Evolutionary conservation across 1,140 invertebrate genomes (phyloP).

Genomic region (Drosophila lacteicornis): DNA sequence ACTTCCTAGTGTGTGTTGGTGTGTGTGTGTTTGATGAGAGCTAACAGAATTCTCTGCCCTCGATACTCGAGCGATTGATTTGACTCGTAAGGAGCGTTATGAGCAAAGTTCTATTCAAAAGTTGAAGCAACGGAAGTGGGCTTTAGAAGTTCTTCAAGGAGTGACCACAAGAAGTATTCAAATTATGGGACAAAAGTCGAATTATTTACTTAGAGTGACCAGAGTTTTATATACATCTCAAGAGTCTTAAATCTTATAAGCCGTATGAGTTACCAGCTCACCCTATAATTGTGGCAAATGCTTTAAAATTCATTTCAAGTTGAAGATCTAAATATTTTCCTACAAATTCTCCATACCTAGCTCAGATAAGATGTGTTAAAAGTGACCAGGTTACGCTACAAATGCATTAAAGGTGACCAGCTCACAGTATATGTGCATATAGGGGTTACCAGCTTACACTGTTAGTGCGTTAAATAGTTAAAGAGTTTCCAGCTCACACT

Average conservation of each 20-base stretch:
- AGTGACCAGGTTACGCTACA: neutral
- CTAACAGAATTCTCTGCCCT: neutral
- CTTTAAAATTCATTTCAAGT: too few species aligned
- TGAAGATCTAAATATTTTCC: too few species aligned
- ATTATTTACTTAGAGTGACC: neutral
- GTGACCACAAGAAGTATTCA: neutral
- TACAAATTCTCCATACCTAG: neutral
- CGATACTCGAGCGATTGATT: conserved; percentile 11
- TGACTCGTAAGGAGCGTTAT: neutral
- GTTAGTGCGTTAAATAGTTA: too few species aligned
- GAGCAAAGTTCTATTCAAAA: neutral
- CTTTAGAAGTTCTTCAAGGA: neutral
- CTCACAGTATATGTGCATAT: neutral
- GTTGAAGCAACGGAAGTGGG: neutral
- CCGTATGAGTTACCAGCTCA: too few species aligned
- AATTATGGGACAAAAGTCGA: neutral
- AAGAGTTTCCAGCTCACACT: neutral
- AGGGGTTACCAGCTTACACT: neutral
- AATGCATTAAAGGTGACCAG: neutral
- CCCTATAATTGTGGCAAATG: too few species aligned
- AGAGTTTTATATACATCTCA: neutral
- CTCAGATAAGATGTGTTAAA: too few species aligned
- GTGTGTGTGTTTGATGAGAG: neutral
- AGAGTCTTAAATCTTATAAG: too few species aligned
- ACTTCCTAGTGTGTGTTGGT: neutral